Conservation (phyloP, 2,888 invertebrate genomes). For the Acanthococcus lagerstroemiae region DNA sequence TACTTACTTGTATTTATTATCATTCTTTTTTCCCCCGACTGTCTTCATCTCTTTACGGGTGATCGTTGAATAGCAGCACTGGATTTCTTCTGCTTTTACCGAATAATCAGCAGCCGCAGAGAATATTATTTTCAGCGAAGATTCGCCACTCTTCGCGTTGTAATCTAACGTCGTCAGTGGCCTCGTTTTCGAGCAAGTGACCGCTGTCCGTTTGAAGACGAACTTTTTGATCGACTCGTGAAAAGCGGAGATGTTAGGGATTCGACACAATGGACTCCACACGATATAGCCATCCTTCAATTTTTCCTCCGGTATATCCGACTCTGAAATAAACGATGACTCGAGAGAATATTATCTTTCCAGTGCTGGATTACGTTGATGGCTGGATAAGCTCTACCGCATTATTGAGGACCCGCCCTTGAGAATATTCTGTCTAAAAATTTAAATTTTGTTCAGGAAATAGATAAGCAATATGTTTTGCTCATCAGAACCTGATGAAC, state of each 20-base stretch:
- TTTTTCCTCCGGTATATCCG: too few relatives aligned
- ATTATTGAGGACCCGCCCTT: too few relatives aligned
- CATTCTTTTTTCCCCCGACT: background rate
- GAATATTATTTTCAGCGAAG: background rate
- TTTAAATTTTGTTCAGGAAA: too few relatives aligned
- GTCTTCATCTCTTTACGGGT: background rate
- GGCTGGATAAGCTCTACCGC: too few relatives aligned
- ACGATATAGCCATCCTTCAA: constrained; percentile 47
- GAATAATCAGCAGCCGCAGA: background rate
- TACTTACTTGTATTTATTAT: background rate
- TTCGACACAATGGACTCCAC: constrained; percentile 53
- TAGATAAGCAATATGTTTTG: too few relatives aligned
- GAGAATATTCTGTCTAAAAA: too few relatives aligned
- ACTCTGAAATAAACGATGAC: too few relatives aligned
- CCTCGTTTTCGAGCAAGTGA: background rate
- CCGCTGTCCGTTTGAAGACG: background rate
- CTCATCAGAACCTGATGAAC: too few relatives aligned
- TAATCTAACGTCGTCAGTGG: background rate
- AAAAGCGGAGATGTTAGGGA: constrained; percentile 50
- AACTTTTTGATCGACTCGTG: constrained; percentile 26
- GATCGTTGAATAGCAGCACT: background rate
- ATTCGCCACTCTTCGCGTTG: background rate
- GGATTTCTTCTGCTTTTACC: background rate
- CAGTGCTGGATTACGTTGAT: too few relatives aligned
- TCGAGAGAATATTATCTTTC: too few relatives aligned